Evolutionary conservation across 1,140 invertebrate species (phyloP), one percentile per base, ranked within the genome.

Genomic region (Drosophila lacteicornis): DNA sequence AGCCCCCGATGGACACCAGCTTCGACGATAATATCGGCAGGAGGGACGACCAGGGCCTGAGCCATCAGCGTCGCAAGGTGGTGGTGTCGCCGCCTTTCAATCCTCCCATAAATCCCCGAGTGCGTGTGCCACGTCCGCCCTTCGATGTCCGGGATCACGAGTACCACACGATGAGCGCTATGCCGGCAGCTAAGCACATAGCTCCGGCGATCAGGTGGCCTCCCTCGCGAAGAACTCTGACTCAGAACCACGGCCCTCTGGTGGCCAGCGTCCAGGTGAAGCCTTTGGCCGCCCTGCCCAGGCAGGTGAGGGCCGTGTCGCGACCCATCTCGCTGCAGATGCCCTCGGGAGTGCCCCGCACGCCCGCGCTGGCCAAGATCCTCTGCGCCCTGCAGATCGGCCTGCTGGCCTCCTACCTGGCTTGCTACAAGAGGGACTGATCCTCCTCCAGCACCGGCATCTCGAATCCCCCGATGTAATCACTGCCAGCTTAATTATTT

Each of bases 101-200:
- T 51, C 85, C 85, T 1, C 85, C 85, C 0, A 36, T 90, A 8
- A 90, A 90, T 80, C 85, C 81, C 0, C 75, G 85, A 17, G 51
- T 90, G 7, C 86, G 71, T 8, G 70, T 60, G 43, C 85, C 85
- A 7, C 70, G 59, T 0, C 85, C 85, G 0, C 85, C 85, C 8
- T 90, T 90, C n/a, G 85, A 90, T 71, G 85, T 50, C 4, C 67
- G 85, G 8, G 85, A 90, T 12, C 75, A 74, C 3, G 85, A 90
- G 27, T 90, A 71, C 25, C 85, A 90, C 51, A 90, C 85, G 0
- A 38, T 85, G 36, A 46, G 8, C 12, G 12, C 56, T 13, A 45
- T 8, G 5, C 38, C 67, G 1, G 6, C 12, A 13, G 59, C 4
- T 43, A 74, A 43, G 55, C 68, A 60, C 0, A 5, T 63, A 4